These are phyloP conservation scores for Thermophis baileyi DNA, from an alignment of 2,113 vertebrate species.

Conservation along the genomic window DNA sequence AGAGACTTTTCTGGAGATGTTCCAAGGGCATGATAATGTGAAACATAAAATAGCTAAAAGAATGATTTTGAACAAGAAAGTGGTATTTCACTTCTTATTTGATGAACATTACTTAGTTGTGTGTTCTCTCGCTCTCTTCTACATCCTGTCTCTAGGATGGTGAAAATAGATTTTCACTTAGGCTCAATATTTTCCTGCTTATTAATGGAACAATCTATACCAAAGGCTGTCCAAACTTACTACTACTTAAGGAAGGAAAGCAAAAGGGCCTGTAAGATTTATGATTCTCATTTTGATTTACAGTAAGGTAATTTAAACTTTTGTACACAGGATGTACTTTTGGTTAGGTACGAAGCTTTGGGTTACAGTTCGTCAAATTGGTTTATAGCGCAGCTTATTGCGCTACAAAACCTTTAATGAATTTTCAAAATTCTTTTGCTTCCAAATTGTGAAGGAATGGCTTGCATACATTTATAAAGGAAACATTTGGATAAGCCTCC, in stretches of 20 bases:
- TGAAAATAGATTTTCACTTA: background rate
- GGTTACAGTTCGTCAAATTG: background rate
- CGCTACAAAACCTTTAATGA: background rate
- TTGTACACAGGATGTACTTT: background rate
- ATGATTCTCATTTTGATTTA: background rate
- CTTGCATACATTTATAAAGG: background rate
- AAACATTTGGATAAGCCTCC: background rate
- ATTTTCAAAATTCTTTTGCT: background rate
- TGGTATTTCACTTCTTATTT: background rate
- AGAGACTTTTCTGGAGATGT: background rate
- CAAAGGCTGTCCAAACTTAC: background rate
- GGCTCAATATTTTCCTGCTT: background rate
- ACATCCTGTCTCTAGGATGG: background rate
- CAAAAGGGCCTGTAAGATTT: background rate
- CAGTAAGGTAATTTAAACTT: background rate
- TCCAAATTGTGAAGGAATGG: background rate
- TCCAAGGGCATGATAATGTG: background rate
- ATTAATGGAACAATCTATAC: background rate
- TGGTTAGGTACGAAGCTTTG: background rate
- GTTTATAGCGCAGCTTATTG: background rate
- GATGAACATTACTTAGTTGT: background rate
- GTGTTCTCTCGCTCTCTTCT: background rate
- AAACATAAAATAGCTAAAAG: background rate
- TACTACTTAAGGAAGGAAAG: background rate
- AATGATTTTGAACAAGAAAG: background rate